Conservation (phyloP, 2,888 invertebrate species). For the Drosophila lacicola region DNA sequence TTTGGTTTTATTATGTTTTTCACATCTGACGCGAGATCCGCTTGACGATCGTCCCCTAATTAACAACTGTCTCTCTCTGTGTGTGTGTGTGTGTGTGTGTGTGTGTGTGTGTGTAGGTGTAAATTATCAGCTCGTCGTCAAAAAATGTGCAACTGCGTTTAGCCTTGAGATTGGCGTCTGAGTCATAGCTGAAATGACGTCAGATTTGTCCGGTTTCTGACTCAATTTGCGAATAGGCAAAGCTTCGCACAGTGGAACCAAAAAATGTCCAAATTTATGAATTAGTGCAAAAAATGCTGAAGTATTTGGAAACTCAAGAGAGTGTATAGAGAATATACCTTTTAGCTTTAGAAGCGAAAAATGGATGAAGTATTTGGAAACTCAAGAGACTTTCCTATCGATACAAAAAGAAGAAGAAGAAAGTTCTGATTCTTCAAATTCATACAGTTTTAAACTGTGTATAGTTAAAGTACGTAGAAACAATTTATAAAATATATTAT, state of each 20-base stretch:
- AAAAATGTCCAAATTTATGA: neutral
- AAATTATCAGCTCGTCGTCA: conserved; percentile 32
- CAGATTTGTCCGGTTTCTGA: conserved; percentile 9
- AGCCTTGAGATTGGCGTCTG: conserved; percentile 8
- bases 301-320: too few species aligned
- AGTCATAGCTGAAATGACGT: conserved; percentile 40
- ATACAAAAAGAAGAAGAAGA: too few species aligned
- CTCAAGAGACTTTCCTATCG: too few species aligned
- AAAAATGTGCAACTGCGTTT: neutral
- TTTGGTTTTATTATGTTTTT: conserved; percentile 13
- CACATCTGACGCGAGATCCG: conserved; percentile 39
- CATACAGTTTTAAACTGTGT: too few species aligned
- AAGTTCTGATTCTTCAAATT: too few species aligned
- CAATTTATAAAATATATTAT: too few species aligned
- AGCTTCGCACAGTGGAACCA: conserved; percentile 16
- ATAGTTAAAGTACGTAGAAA: too few species aligned
- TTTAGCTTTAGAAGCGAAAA: too few species aligned
- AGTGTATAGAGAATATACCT: too few species aligned
- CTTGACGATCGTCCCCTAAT: conserved; percentile 36
- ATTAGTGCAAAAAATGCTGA: neutral
- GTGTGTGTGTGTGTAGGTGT: conserved; percentile 1
- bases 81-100: conserved; percentile 1
- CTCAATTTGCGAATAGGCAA: neutral
- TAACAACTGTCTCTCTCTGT: conserved; percentile 9
- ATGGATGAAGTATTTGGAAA: too few species aligned